A percentile compares a stretch with the other conserved stretches of the same genome.
Conservation (phyloP, 2,888 invertebrate genomes). For the Drosophila austrosaltans region DNA sequence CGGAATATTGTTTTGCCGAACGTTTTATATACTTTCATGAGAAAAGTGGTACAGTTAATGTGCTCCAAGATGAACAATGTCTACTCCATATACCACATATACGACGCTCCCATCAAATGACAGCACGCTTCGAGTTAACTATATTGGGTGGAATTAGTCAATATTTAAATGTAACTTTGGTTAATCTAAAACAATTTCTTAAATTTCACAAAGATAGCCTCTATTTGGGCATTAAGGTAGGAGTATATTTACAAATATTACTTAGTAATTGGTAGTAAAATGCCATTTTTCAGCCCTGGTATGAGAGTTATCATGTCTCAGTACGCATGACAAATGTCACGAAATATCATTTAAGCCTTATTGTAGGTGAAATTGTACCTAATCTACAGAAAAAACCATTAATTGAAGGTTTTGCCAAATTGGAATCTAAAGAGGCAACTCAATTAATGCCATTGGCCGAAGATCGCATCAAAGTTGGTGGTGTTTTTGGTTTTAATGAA, state of each 20-base stretch:
- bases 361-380: slow-evolving; percentile 24
- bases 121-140: slow-evolving; percentile 65
- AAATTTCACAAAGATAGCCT: slow-evolving; percentile 66
- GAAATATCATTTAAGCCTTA: slow-evolving; percentile 60
- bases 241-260: not conserved
- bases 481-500: slow-evolving; percentile 74
- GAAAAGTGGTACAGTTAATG: slow-evolving; percentile 61
- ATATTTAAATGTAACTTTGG: slow-evolving; percentile 64
- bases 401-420: slow-evolving; percentile 63
- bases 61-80: slow-evolving; percentile 43
- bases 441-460: slow-evolving; percentile 44
- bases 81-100: slow-evolving; percentile 54
- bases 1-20: slow-evolving; percentile 67
- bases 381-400: slow-evolving; percentile 38
- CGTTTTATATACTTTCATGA: slow-evolving; percentile 72
- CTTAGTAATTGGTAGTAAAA: not conserved
- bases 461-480: slow-evolving; percentile 54
- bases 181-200: slow-evolving; percentile 69
- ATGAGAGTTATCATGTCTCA: slow-evolving; percentile 61
- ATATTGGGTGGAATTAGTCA: slow-evolving; percentile 70
- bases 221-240: slow-evolving; percentile 75
- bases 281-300: slow-evolving; percentile 73
- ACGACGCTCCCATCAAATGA: slow-evolving; percentile 47
- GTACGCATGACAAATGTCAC: slow-evolving; percentile 68
- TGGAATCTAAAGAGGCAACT: slow-evolving; percentile 48